phyloP scores from a whole-genome alignment of 2,888 invertebrate genomes.

The Hypselothyrea guttata region DNA sequence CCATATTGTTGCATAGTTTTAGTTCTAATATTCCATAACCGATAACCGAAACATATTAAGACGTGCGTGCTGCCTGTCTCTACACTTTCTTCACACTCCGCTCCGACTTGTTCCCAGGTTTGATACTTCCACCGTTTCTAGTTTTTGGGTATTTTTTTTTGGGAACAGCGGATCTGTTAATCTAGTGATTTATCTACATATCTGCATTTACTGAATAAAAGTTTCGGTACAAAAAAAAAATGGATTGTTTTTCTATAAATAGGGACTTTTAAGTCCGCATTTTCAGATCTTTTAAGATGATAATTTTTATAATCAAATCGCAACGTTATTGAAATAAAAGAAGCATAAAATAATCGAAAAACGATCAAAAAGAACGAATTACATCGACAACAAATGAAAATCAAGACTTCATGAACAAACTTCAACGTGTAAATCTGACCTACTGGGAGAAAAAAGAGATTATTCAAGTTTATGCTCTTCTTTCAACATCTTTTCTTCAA shows the following conservation, averaged over 20 bases:
- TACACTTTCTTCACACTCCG: conserved; percentile 4
- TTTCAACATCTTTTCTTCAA: conserved; percentile 3
- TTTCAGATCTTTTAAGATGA: no score
- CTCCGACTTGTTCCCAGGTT: no score
- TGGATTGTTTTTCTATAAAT: background rate
- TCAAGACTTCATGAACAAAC: no score
- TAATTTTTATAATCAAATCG: no score
- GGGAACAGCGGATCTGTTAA: conserved; percentile 54
- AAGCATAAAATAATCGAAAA: no score
- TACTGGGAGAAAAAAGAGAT: no score
- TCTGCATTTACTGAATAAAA: conserved; percentile 82
- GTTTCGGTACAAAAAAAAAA: conserved; percentile 80
- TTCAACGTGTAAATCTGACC: no score
- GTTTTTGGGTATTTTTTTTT: conserved; percentile 43
- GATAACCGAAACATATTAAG: conserved; percentile 6
- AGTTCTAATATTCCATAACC: conserved; percentile 32
- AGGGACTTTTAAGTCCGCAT: no score
- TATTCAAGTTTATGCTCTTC: background rate
- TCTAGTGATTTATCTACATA: conserved; percentile 71
- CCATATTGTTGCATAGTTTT: conserved; percentile 69
- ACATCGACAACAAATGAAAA: no score
- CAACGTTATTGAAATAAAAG: no score
- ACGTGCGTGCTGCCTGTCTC: no score
- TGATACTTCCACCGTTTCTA: conserved; percentile 55
- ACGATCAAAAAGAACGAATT: no score